Conservation (phyloP, 2,888 invertebrate genomes). For the Drosophila planitibia region DNA sequence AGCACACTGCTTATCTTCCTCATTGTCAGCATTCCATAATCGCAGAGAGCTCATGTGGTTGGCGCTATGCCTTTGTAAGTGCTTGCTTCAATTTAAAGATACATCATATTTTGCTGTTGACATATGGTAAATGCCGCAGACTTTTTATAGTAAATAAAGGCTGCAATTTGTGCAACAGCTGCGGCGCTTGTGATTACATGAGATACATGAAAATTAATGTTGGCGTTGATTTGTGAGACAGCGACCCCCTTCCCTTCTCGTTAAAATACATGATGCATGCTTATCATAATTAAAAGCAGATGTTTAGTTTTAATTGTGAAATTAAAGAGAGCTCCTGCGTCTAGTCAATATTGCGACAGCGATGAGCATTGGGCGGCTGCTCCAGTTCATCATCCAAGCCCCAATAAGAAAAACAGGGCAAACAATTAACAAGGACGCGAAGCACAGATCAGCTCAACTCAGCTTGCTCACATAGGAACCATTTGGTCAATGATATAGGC, state of each 20-base stretch:
- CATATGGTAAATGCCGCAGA: conserved; percentile 47
- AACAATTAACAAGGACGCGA: neutral
- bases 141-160: conserved; percentile 44
- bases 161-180: conserved; percentile 41
- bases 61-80: neutral
- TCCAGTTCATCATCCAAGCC: conserved; percentile 1
- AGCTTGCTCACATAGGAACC: conserved; percentile 17
- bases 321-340: neutral
- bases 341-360: conserved; percentile 24
- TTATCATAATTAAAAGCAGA: conserved; percentile 65
- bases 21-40: conserved; percentile 41
- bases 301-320: conserved; percentile 39
- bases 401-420: neutral
- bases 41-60: conserved; percentile 11
- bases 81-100: conserved; percentile 24
- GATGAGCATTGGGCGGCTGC: neutral
- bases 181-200: conserved; percentile 51
- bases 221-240: conserved; percentile 50
- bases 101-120: conserved; percentile 42
- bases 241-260: neutral
- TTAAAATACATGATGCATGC: conserved; percentile 21
- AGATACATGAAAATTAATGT: conserved; percentile 51
- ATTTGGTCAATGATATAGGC: conserved; percentile 18
- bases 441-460: too few relatives aligned
- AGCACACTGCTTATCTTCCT: conserved; percentile 14